Base-by-base conservation (phyloP, 2,797 vertebrate genomes). In the Urosaurus nigricauda region DNA sequence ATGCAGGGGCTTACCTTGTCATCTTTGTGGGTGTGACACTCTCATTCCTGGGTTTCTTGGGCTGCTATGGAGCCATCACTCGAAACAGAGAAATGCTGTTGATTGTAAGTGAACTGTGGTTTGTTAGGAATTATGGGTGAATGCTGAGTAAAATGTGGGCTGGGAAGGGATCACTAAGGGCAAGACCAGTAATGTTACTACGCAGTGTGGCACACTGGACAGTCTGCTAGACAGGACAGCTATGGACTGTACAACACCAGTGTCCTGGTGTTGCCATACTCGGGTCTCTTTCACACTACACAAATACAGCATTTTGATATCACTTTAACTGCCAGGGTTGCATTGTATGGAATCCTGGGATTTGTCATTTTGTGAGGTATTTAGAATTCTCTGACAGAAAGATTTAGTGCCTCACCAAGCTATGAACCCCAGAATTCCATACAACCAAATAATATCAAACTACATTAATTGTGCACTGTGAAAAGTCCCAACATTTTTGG, bases 41-140 rank as follows among this genome's bases (percentile, higher is more conserved):
- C 24, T 74, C 87, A 32, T 51, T 93, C 43, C 43, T 95, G 35
- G 91, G 93, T 47, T 95, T 91, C 88, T 68, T 95, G 73, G 94
- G 94, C 65, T 94, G 93, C 73, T 94, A 88, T 87, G 94, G 92
- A 90, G 93, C 94, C 79, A 92, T 94, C 84, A 47, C 85, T 43
- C 85, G 93, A 68, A 93, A 89, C n/a, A 90, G 71, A 75, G 24
- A 87, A 17, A 70, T 92, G 5, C 79, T 95, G 43, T 65, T 91
- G 83, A 21, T 87, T 85, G 94, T 94, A 87, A 90, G 94, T 92
- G 29, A 29, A 70, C 14, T 71, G 37, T 24, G 16, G 24, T 83
- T 47, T 53, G 53, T 43, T 89, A 37, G 13, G 12, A 63, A 63
- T 47, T 11, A 77, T 65, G 32, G 26, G 37, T 65, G 29, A 51